phyloP scores from a whole-genome alignment of 2,888 invertebrate species.

The Eristalis pertinax region DNA sequence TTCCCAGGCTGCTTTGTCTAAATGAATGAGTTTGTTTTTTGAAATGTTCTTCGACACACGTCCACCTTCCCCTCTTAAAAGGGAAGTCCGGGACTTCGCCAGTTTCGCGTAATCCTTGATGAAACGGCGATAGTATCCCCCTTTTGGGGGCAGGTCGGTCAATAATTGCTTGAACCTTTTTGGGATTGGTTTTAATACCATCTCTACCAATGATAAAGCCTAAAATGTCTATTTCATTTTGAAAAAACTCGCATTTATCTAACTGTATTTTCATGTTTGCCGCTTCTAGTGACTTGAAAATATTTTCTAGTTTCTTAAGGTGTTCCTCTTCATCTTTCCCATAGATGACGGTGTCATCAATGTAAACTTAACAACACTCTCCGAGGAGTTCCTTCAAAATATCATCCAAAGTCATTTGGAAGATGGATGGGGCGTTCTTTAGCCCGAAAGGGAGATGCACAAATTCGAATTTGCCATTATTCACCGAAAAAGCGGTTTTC shows the following conservation, averaged over 20 bases:
- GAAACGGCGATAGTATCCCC: too few species aligned
- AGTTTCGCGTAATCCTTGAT: not conserved
- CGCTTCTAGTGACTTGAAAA: constrained; percentile 3
- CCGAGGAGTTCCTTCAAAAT: not conserved
- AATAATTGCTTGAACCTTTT: constrained; percentile 52
- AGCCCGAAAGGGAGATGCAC: constrained; percentile 36
- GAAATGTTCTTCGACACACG: constrained; percentile 22
- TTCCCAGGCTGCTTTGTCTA: not conserved
- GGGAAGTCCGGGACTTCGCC: constrained; percentile 24
- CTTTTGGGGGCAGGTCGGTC: not conserved
- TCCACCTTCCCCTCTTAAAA: too few species aligned
- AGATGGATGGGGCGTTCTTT: constrained; percentile 37
- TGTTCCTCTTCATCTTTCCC: constrained; percentile 37
- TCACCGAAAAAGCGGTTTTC: not conserved
- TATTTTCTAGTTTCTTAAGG: constrained; percentile 73
- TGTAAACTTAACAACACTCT: too few species aligned
- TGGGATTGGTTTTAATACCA: constrained; percentile 53
- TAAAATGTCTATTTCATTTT: constrained; percentile 74
- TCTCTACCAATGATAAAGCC: constrained; percentile 73
- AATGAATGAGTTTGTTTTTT: constrained; percentile 6
- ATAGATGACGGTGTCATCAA: constrained; percentile 37
- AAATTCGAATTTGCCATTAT: not conserved
- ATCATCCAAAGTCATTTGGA: constrained; percentile 36
- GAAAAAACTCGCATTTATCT: constrained; percentile 74
- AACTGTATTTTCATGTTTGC: constrained; percentile 63